Evolutionary conservation across 2,113 vertebrate genomes (phyloP).

Genomic region (Prunella fulvescens): DNA sequence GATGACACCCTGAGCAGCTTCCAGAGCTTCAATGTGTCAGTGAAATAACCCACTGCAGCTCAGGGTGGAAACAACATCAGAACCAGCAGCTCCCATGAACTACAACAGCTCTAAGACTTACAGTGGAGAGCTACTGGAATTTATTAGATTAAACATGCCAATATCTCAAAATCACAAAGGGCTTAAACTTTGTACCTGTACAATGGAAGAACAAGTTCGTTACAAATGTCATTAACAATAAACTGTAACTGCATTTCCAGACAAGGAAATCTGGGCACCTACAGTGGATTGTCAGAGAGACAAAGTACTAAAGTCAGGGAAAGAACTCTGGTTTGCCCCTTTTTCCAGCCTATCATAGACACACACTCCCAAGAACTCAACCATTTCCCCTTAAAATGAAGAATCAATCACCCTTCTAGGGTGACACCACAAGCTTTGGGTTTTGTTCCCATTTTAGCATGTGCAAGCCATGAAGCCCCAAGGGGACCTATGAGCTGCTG

Average conservation of each 20-base stretch:
- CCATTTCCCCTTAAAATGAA: background rate
- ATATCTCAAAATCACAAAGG: background rate
- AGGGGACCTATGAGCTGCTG: background rate
- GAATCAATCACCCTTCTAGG: background rate
- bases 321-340: background rate
- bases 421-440: background rate
- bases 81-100: background rate
- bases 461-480: background rate
- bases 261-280: background rate
- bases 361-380: background rate
- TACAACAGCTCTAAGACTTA: background rate
- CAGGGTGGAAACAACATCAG: background rate
- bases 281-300: background rate
- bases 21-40: background rate
- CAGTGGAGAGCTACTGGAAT: background rate
- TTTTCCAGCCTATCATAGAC: background rate
- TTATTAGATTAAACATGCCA: background rate
- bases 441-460: background rate
- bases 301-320: background rate
- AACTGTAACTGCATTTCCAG: background rate
- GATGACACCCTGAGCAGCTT: background rate
- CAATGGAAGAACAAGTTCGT: background rate
- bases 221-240: background rate
- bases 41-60: background rate
- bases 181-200: background rate